phyloP scores from a whole-genome alignment of 1,140 invertebrate species.

The Drosophila mauritiana region DNA sequence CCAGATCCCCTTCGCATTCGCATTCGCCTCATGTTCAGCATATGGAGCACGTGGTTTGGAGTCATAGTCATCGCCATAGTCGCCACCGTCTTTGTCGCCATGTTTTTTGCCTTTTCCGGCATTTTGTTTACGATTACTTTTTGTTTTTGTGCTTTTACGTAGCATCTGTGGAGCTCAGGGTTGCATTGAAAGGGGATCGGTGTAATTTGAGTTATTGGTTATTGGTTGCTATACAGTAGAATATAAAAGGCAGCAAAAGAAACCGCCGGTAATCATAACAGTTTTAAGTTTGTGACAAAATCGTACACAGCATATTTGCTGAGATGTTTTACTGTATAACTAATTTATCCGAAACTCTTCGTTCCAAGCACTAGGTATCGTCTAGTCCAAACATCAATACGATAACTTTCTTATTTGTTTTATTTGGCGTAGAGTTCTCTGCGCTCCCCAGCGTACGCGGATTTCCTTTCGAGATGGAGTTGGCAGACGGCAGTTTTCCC shows the following conservation, averaged over 20 bases:
- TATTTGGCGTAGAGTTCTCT: conserved; percentile 25
- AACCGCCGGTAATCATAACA: too few species aligned
- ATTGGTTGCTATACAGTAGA: too few species aligned
- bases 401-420: neutral
- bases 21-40: conserved; percentile 52
- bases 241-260: too few species aligned
- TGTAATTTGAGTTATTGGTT: too few species aligned
- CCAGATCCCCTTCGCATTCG: conserved; percentile 1
- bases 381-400: neutral
- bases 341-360: too few species aligned
- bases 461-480: conserved; percentile 69
- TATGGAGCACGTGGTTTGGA: conserved; percentile 67
- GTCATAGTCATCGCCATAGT: conserved; percentile 4
- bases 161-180: neutral
- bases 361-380: neutral
- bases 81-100: conserved; percentile 55
- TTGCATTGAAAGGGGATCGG: neutral
- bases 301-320: too few species aligned
- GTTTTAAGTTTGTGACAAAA: too few species aligned
- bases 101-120: conserved; percentile 80
- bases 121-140: conserved; percentile 77
- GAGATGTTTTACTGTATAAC: too few species aligned
- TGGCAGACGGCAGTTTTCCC: conserved; percentile 72
- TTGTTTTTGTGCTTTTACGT: conserved; percentile 18
- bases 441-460: conserved; percentile 48